These are phyloP conservation scores for Biston betularia DNA, from an alignment of 2,888 invertebrate genomes.

Conservation along the genomic window DNA sequence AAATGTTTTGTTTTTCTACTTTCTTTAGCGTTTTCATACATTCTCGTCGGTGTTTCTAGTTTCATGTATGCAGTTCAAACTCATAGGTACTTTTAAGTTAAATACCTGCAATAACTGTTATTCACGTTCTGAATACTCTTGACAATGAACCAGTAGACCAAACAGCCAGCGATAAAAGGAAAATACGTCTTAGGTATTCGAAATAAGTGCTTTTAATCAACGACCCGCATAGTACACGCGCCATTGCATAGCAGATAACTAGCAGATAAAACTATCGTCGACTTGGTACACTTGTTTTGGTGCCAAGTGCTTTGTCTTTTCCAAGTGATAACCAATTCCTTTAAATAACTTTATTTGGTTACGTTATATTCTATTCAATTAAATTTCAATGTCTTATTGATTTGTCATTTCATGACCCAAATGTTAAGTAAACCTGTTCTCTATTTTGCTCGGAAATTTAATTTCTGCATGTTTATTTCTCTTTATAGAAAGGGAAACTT, in stretches of 20 bases:
- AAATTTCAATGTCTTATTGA: too few species aligned
- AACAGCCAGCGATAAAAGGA: conserved; percentile 30
- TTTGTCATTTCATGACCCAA: too few species aligned
- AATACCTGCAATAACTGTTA: conserved; percentile 62
- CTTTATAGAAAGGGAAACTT: too few species aligned
- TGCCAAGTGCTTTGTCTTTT: conserved; percentile 44
- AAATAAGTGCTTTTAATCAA: conserved; percentile 41
- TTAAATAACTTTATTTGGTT: conserved; percentile 19
- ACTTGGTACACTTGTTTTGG: conserved; percentile 71
- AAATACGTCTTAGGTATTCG: conserved; percentile 39
- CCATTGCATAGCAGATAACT: conserved; percentile 65
- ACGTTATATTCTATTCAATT: neutral
- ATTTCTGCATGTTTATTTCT: too few species aligned
- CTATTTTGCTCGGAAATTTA: too few species aligned
- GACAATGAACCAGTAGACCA: conserved; percentile 62
- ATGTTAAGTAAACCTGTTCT: too few species aligned
- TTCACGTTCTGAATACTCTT: conserved; percentile 77
- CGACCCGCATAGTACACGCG: conserved; percentile 79
- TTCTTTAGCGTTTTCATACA: too few species aligned
- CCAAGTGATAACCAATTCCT: conserved; percentile 35
- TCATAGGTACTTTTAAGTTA: conserved; percentile 28
- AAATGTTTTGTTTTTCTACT: too few species aligned
- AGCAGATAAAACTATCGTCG: conserved; percentile 65
- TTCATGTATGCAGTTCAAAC: too few species aligned
- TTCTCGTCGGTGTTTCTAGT: too few species aligned